Conservation (phyloP, 2,797 vertebrate genomes). For the Discoglossus pictus region DNA sequence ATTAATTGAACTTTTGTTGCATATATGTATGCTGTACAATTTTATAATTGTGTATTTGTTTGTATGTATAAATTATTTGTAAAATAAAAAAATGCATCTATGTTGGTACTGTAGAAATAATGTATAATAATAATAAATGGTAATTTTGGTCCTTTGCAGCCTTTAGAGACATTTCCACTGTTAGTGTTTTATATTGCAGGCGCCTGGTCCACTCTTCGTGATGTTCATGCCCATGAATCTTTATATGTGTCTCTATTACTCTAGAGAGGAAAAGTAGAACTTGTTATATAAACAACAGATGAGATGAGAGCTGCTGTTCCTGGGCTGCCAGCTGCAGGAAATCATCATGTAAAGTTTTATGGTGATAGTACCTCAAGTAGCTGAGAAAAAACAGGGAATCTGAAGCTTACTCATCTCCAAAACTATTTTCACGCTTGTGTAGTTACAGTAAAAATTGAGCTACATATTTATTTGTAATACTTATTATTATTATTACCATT, state of each 20-base stretch:
- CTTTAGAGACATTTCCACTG: too few relatives aligned
- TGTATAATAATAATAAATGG: too few relatives aligned
- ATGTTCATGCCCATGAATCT: slow-evolving; percentile 1
- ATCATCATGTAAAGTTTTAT: slow-evolving; percentile 25
- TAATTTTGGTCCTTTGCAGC: too few relatives aligned
- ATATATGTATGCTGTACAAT: too few relatives aligned
- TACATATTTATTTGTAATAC: too few relatives aligned
- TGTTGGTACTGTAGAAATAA: too few relatives aligned
- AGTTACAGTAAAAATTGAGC: neutral
- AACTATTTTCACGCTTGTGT: neutral
- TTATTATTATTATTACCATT: too few relatives aligned
- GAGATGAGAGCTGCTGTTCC: slow-evolving; percentile 12
- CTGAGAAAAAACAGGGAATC: slow-evolving; percentile 3
- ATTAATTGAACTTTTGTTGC: too few relatives aligned
- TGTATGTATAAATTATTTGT: too few relatives aligned
- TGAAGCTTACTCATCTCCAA: neutral
- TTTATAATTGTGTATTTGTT: too few relatives aligned
- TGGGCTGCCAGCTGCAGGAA: neutral
- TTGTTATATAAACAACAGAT: slow-evolving; percentile 14
- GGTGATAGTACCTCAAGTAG: slow-evolving; percentile 4
- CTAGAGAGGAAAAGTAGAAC: slow-evolving; percentile 3
- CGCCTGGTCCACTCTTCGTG: neutral
- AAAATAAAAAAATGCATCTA: too few relatives aligned
- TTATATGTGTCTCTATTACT: neutral
- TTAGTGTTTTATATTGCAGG: too few relatives aligned